These are phyloP conservation scores for Alca torda DNA, from an alignment of 2,797 vertebrate species.

Conservation along the genomic window DNA sequence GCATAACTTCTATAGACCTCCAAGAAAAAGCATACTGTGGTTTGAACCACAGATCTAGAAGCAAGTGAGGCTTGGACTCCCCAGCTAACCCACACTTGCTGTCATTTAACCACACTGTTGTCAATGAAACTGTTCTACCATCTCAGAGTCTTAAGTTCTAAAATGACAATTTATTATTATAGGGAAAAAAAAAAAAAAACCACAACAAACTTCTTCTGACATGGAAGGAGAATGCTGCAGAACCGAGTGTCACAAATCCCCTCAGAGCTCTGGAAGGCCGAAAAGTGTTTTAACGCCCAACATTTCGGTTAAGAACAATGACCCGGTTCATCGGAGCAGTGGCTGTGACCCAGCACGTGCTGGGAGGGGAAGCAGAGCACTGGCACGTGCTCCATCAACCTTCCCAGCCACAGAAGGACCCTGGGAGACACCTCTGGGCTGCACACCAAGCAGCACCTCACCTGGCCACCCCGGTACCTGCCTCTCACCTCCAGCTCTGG, in stretches of 20 bases:
- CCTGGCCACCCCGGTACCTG: rapidly evolving
- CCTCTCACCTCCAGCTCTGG: background rate
- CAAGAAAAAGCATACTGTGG: background rate
- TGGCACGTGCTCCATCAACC: background rate
- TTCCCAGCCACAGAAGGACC: background rate
- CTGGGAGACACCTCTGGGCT: background rate
- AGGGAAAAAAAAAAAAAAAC: background rate
- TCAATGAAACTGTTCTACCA: background rate
- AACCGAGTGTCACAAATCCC: background rate
- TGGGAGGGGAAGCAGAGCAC: background rate
- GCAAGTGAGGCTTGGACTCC: background rate
- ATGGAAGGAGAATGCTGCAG: background rate
- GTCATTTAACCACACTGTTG: background rate
- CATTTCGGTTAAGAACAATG: background rate
- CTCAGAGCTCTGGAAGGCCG: background rate
- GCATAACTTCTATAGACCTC: background rate
- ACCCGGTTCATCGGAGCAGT: background rate
- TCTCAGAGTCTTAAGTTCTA: background rate
- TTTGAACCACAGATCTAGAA: background rate
- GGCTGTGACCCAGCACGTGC: background rate
- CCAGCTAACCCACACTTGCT: background rate
- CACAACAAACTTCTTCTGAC: background rate
- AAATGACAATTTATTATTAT: background rate
- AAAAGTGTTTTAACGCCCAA: background rate
- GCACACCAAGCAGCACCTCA: background rate